Evolutionary conservation across 2,888 invertebrate genomes (phyloP).

Genomic region (Uropetala carovei): DNA sequence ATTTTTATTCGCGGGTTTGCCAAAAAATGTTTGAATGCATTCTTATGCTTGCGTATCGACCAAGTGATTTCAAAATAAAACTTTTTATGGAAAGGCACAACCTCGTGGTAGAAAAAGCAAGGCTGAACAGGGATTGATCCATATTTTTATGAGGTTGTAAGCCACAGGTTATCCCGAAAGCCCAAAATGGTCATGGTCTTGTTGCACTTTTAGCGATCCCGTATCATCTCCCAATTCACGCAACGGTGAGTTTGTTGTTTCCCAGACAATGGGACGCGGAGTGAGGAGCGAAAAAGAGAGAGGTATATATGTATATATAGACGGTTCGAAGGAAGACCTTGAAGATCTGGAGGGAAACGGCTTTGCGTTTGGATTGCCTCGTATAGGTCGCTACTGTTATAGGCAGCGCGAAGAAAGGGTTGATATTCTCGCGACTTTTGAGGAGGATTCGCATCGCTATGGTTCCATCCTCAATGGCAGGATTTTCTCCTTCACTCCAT

Average conservation of each 20-base stretch:
- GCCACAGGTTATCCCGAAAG: constrained; percentile 11
- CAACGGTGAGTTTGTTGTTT: background rate
- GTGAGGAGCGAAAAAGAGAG: background rate
- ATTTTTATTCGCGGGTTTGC: too few species aligned
- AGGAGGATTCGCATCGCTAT: too few species aligned
- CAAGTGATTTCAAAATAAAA: too few species aligned
- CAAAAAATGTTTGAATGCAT: too few species aligned
- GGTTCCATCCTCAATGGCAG: too few species aligned
- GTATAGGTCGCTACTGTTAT: background rate
- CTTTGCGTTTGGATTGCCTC: background rate
- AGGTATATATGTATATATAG: background rate
- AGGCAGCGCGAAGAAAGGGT: too few species aligned
- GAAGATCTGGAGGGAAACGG: background rate
- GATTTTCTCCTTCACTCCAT: too few species aligned
- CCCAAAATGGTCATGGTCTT: background rate
- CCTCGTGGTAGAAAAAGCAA: background rate
- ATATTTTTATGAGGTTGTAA: background rate
- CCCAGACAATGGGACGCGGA: background rate
- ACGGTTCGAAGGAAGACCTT: background rate
- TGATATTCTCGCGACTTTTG: too few species aligned
- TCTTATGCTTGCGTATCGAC: too few species aligned
- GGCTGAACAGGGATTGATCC: background rate
- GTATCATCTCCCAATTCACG: constrained; percentile 28
- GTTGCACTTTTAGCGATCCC: background rate
- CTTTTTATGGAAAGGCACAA: too few species aligned